Evolutionary conservation across 2,797 vertebrate genomes (phyloP), one percentile per base, ranked within the genome.

Genomic region (Pristis pectinata): DNA sequence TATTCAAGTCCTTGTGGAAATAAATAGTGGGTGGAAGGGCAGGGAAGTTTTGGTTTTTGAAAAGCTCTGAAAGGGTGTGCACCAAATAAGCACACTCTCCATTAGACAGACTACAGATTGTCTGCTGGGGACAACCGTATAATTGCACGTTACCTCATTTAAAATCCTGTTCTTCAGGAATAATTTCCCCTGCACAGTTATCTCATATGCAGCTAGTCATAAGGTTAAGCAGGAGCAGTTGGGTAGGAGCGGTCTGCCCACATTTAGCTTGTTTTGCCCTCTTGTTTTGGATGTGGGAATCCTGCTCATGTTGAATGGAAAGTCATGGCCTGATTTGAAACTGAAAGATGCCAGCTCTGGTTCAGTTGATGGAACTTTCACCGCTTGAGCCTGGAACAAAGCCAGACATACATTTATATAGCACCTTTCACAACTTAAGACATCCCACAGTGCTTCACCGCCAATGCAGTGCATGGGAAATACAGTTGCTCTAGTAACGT

Each of bases 91-190:
- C 34, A 11, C 87, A 37, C 59, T 8, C 61, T 67, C 59, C 61
- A 24, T 19, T 37, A 67, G 87, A 91, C 59, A 91, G 87, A 67
- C 87, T 91, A 67, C 59, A 67, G 61, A 41, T n/a, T 67, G 87
- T 91, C 87, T 91, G 61, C 34, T 41, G 87, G 59, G 64, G 59
- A 67, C 59, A 91, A 61, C 41, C 91, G 37, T 41, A 67, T 91
- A 91, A 91, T 91, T 61, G 64, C 30, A 67, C 17, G 87, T 67
- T 91, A 91, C 61, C 91, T n/a, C 59, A 91, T 91, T 91, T 91
- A 91, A 64, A 61, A 41, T 61, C 87, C 87, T 91, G 87, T 67
- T 64, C 59, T 41, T 91, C 87, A 91, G 59, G 41, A 91, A 19
- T 61, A 91, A 91, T 91, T 91, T 91, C 87, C 87, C 41, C n/a